phyloP scores from a whole-genome alignment of 2,888 invertebrate species.

The Clanis bilineata region DNA sequence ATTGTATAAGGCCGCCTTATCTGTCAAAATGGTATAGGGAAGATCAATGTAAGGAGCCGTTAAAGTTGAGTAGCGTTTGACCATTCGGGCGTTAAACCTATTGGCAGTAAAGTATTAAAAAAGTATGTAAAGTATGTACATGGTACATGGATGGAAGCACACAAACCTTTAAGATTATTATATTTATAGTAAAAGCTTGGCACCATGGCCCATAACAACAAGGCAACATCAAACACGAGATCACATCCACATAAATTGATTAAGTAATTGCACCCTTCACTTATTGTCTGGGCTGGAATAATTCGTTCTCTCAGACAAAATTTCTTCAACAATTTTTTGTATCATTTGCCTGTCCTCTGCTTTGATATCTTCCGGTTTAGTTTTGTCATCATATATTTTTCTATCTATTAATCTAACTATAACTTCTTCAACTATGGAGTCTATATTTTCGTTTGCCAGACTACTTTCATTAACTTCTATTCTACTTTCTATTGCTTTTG shows the following conservation, averaged over 20 bases:
- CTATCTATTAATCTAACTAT: constrained; percentile 71
- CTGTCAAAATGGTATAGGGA: no score
- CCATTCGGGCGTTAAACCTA: no score
- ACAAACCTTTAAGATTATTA: background rate
- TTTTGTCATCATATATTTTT: constrained; percentile 79
- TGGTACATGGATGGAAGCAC: background rate
- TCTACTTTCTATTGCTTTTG: constrained; percentile 23
- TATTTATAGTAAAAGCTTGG: background rate
- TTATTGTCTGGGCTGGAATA: constrained; percentile 44
- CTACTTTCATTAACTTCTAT: constrained; percentile 34
- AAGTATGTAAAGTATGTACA: background rate
- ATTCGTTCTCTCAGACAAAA: constrained; percentile 68
- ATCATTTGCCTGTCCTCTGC: constrained; percentile 69
- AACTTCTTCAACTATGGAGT: constrained; percentile 75
- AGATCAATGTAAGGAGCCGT: no score
- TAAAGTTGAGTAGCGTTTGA: no score
- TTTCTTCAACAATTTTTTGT: constrained; percentile 76
- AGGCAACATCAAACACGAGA: constrained; percentile 18
- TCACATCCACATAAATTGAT: constrained; percentile 5
- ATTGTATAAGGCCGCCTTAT: no score
- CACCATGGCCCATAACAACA: background rate
- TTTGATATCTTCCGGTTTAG: constrained; percentile 74
- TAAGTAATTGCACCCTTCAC: constrained; percentile 6
- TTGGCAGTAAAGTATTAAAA: background rate
- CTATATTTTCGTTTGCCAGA: constrained; percentile 61